Conservation (phyloP, 2,888 invertebrate genomes). For the Bimastos eiseni region DNA sequence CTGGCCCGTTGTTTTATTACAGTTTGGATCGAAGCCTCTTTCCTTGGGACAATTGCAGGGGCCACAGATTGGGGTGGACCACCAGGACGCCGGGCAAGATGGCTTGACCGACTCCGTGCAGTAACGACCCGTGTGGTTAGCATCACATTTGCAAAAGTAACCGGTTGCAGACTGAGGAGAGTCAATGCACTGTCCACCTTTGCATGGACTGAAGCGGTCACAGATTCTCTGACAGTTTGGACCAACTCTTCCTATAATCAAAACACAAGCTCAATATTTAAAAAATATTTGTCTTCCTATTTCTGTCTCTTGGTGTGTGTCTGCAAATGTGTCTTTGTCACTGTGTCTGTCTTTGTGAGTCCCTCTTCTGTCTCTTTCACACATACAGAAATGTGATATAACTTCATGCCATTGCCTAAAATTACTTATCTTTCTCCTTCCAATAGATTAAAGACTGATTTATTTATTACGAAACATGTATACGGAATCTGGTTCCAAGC, state of each 20-base stretch:
- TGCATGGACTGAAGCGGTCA: conserved; percentile 75
- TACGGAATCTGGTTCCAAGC: not conserved
- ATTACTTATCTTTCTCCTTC: not conserved
- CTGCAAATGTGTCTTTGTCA: not conserved
- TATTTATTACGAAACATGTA: not conserved
- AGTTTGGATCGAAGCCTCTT: conserved; percentile 86
- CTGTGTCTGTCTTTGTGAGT: not conserved
- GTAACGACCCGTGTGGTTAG: conserved; percentile 67
- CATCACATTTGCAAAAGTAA: conserved; percentile 81
- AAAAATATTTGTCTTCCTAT: conserved; percentile 9
- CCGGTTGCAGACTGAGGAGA: conserved; percentile 67
- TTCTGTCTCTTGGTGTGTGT: not conserved
- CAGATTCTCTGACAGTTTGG: conserved; percentile 77
- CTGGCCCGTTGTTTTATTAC: conserved; percentile 82
- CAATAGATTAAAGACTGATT: not conserved
- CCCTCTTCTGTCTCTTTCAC: not conserved
- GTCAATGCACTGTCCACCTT: conserved; percentile 62
- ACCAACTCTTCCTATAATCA: conserved; percentile 62
- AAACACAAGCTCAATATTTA: not conserved
- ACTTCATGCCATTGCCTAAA: not conserved
- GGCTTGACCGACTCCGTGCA: conserved; percentile 59
- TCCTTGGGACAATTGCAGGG: conserved; percentile 85
- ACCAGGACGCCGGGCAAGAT: conserved; percentile 87
- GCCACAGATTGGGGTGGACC: conserved; percentile 88
- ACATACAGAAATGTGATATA: not conserved